Evolutionary conservation across 1,140 invertebrate genomes (phyloP).

Genomic region (Drosophila albomicans): DNA sequence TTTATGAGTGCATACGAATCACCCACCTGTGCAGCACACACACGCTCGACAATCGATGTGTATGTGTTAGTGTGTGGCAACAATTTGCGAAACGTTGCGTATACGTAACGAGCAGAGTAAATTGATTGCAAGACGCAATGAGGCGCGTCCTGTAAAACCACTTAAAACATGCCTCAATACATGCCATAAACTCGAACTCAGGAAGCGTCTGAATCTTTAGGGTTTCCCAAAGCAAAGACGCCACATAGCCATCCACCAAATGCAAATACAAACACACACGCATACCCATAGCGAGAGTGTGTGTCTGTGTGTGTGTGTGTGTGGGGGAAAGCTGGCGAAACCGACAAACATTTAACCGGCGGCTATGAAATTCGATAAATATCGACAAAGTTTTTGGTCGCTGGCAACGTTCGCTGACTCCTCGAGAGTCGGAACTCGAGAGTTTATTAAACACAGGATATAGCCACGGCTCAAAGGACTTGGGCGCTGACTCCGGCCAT

Average conservation of each 20-base stretch:
- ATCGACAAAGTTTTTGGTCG: slow-evolving; percentile 75
- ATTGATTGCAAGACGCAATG: slow-evolving; percentile 84
- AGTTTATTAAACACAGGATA: slow-evolving; percentile 81
- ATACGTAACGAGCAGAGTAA: slow-evolving; percentile 78
- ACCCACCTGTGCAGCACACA: slow-evolving; percentile 38
- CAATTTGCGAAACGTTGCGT: slow-evolving; percentile 69
- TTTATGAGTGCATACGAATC: slow-evolving; percentile 34
- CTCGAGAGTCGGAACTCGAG: slow-evolving; percentile 36
- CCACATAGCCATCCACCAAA: slow-evolving; percentile 22
- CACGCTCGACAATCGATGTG: not conserved
- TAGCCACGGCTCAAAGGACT: slow-evolving; percentile 30
- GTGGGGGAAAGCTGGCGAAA: slow-evolving; percentile 36
- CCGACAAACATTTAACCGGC: slow-evolving; percentile 78
- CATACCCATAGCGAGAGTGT: slow-evolving; percentile 15
- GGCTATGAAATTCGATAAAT: slow-evolving; percentile 83
- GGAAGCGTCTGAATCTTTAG: slow-evolving; percentile 45
- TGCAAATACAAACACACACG: slow-evolving; percentile 33
- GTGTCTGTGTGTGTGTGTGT: too few relatives aligned
- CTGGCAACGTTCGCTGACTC: slow-evolving; percentile 40
- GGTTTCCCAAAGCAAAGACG: slow-evolving; percentile 32
- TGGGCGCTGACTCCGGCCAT: slow-evolving; percentile 26
- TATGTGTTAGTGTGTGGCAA: slow-evolving; percentile 39
- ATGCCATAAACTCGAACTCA: slow-evolving; percentile 76
- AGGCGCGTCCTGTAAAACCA: slow-evolving; percentile 85
- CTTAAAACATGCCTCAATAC: slow-evolving; percentile 84